phyloP scores from a whole-genome alignment of 1,140 invertebrate species.

The Drosophila littoralis region DNA sequence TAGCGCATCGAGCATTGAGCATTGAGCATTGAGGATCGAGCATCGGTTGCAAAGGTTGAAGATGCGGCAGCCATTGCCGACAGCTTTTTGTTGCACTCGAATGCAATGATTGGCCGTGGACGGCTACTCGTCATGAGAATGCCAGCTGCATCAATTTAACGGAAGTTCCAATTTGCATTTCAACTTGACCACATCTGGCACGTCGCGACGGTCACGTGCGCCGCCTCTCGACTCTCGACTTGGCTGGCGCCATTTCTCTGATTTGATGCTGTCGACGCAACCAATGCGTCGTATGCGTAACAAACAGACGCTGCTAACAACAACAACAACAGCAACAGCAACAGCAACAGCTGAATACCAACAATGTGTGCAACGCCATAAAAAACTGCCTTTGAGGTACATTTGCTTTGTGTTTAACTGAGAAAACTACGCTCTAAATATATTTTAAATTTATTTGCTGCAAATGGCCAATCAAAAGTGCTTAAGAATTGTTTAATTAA shows the following conservation, averaged over 20 bases:
- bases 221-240: not conserved
- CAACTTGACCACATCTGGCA: slow-evolving; percentile 66
- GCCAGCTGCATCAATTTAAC: slow-evolving; percentile 62
- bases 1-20: not conserved
- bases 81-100: slow-evolving; percentile 13
- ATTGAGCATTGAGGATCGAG: too few species aligned
- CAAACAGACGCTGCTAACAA: slow-evolving; percentile 17
- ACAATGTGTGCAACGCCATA: slow-evolving; percentile 14
- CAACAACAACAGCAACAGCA: not conserved
- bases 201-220: slow-evolving; percentile 39
- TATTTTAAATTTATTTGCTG: not conserved
- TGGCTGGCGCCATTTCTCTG: slow-evolving; percentile 67
- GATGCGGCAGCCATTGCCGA: slow-evolving; percentile 8
- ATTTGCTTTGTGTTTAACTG: not conserved
- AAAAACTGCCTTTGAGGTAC: not conserved
- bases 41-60: slow-evolving; percentile 32
- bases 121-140: slow-evolving; percentile 41
- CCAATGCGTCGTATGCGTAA: slow-evolving; percentile 48
- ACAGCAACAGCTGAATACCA: not conserved
- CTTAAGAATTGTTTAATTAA: too few species aligned
- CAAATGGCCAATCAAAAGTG: too few species aligned
- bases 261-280: slow-evolving; percentile 63
- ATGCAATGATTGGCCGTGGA: slow-evolving; percentile 19
- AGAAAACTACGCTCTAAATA: not conserved
- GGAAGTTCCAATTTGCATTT: slow-evolving; percentile 81